These are phyloP conservation scores for Galerucella nymphaeae DNA, from an alignment of 2,888 invertebrate genomes.

Conservation along the genomic window DNA sequence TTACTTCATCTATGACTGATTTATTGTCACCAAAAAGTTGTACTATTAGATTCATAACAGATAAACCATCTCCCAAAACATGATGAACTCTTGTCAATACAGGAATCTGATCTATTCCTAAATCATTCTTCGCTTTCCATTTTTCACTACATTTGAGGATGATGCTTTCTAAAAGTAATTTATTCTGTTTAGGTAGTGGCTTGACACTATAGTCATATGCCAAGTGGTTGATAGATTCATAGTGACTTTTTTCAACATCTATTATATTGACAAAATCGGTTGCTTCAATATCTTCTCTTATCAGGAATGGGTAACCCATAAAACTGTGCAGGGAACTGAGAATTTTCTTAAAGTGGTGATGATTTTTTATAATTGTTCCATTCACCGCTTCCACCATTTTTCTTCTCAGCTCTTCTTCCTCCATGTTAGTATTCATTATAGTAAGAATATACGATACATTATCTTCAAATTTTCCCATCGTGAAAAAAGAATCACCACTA, in stretches of 20 bases:
- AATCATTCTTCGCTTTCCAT: conserved; percentile 13
- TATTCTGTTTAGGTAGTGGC: conserved; percentile 9
- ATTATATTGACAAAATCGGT: conserved; percentile 16
- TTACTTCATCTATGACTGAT: background rate
- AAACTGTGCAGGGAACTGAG: conserved; percentile 2
- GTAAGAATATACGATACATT: conserved; percentile 4
- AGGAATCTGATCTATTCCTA: conserved; percentile 15
- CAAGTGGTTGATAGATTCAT: conserved; percentile 10
- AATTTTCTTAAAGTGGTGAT: background rate
- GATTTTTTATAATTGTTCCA: conserved; percentile 7
- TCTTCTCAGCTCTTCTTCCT: background rate
- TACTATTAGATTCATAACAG: conserved; percentile 10
- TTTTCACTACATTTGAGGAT: conserved; percentile 3
- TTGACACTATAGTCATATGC: conserved; percentile 19
- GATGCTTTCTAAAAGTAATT: conserved; percentile 17
- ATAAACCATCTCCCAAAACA: conserved; percentile 17
- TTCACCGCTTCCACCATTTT: background rate
- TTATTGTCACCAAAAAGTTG: conserved; percentile 9
- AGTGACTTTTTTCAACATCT: conserved; percentile 1
- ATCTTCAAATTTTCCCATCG: background rate
- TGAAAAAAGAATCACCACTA: conserved; percentile 14
- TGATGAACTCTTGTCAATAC: conserved; percentile 13
- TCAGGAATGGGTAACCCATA: conserved; percentile 17
- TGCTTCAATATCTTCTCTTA: background rate
- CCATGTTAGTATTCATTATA: background rate